phyloP scores from a whole-genome alignment of 1,140 invertebrate species.

The Drosophila fuyamai region DNA sequence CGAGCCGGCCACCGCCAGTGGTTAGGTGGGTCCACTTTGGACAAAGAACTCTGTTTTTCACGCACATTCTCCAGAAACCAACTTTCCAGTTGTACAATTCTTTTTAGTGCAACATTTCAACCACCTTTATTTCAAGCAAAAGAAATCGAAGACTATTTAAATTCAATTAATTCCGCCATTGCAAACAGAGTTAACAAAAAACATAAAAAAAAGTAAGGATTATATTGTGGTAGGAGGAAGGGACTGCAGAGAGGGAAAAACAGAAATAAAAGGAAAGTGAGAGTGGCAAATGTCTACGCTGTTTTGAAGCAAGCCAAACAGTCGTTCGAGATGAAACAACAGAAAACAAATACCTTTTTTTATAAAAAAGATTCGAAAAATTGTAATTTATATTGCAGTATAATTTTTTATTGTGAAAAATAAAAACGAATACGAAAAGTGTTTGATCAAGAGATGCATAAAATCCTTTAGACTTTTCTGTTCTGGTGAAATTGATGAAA shows the following conservation, averaged over 20 bases:
- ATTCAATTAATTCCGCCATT: slow-evolving; percentile 37
- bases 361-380: slow-evolving; percentile 77
- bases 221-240: slow-evolving; percentile 40
- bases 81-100: slow-evolving; percentile 35
- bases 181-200: slow-evolving; percentile 38
- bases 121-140: background rate
- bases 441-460: slow-evolving; percentile 59
- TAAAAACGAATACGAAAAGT: slow-evolving; percentile 73
- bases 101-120: slow-evolving; percentile 15
- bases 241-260: slow-evolving; percentile 9
- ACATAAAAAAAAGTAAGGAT: slow-evolving; percentile 18
- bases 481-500: slow-evolving; percentile 29
- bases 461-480: slow-evolving; percentile 27
- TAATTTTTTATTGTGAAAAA: slow-evolving; percentile 81
- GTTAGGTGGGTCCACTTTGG: slow-evolving; percentile 40
- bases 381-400: slow-evolving; percentile 74
- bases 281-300: slow-evolving; percentile 42
- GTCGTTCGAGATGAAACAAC: slow-evolving; percentile 71
- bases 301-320: slow-evolving; percentile 69
- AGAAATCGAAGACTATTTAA: slow-evolving; percentile 20
- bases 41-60: slow-evolving; percentile 39
- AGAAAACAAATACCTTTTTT: slow-evolving; percentile 71
- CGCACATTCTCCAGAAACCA: slow-evolving; percentile 40
- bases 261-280: slow-evolving; percentile 11
- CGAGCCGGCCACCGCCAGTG: slow-evolving; percentile 78